Evolutionary conservation across 2,888 invertebrate genomes (phyloP).

Genomic region (Norana najaformis): DNA sequence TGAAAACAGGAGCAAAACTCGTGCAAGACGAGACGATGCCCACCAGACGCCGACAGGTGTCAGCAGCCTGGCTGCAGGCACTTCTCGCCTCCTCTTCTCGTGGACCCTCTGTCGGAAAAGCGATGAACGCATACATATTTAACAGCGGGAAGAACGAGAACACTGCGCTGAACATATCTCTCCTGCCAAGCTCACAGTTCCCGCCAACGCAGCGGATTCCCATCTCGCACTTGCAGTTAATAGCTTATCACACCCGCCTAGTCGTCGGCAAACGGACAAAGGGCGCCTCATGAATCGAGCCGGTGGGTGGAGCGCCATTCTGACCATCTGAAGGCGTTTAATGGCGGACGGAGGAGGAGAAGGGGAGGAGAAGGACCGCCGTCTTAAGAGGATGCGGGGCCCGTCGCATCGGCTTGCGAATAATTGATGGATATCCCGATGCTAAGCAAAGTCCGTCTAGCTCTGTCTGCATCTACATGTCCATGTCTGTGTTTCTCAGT

Average conservation of each 20-base stretch:
- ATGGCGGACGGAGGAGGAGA: not conserved
- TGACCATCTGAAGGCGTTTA: not conserved
- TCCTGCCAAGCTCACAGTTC: not conserved
- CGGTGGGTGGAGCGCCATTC: not conserved
- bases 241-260: not conserved
- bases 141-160: not conserved
- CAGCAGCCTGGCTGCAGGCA: too few species aligned
- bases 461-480: too few species aligned
- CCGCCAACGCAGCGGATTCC: not conserved
- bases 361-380: not conserved
- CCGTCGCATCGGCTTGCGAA: slow-evolving; percentile 6
- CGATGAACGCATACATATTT: not conserved
- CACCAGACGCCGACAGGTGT: not conserved
- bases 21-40: not conserved
- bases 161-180: not conserved
- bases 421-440: slow-evolving; percentile 13
- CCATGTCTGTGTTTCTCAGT: too few species aligned
- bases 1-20: not conserved
- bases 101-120: too few species aligned
- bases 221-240: slow-evolving; percentile 5
- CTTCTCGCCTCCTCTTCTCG: not conserved
- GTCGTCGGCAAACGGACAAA: too few species aligned
- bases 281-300: not conserved
- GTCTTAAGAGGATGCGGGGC: not conserved
- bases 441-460: not conserved